Evolutionary conservation across 2,888 invertebrate genomes (phyloP), one percentile per base, ranked within the genome.

Genomic region (Panzeria rudis): DNA sequence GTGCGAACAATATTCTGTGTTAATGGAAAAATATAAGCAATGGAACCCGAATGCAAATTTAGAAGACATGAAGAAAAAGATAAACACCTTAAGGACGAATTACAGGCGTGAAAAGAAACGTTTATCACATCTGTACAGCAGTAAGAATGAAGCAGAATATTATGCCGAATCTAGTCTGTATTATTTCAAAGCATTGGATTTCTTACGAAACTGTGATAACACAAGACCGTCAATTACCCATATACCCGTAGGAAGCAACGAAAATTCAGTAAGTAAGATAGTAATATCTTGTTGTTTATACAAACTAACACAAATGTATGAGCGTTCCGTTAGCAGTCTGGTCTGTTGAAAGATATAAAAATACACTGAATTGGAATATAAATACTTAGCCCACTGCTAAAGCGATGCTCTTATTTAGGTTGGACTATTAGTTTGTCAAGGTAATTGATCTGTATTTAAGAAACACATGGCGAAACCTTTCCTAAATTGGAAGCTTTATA

Each of bases 41-140:
- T 50, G 50, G 50, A 20, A 50, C 9, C 8, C 20, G 9, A 50
- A 17, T 9, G 50, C 20, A 17, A 50, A 20, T 50, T 20, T 50
- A 7, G 50, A 50, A 0, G 50, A 50, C 20, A 50, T 50, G 50
- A 50, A 50, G 8, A 50, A 50, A 20, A 50, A 50, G n/a, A 50
- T 50, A 7, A 50, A 50, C 20, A 17, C 50, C 2, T 20, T 50
- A 20, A 50, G 50, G 17, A 50, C 50, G 9, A 50, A 20, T 17
- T 50, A 50, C 17, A 50, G 50, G 9, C 50, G 50, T 7, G 50
- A 50, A 50, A 50, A 8, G 20, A 50, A 50, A 50, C 50, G 50
- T 50, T 50, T 50, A 9, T 7, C 17, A 15, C 8, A 20, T 1
- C 8, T 50, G 8, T n/a, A 20, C 2, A 17, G 7, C 20, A 20